Percentiles rank a stretch among this genome's conserved stretches.
phyloP scores from a whole-genome alignment of 2,113 vertebrate species.

The Catagonus wagneri region DNA sequence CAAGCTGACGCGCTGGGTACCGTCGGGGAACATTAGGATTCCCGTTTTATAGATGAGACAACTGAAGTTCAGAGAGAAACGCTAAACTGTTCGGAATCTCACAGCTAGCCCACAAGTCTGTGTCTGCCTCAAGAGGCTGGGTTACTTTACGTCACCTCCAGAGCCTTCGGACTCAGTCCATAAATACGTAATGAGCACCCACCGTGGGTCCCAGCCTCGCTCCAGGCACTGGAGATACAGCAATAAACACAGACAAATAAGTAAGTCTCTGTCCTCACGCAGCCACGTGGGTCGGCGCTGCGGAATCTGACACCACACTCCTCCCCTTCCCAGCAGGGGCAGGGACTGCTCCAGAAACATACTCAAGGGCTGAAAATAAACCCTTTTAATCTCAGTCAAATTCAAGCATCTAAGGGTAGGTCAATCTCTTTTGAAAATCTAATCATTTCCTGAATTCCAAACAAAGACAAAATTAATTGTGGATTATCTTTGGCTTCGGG shows the following conservation, averaged over 20 bases:
- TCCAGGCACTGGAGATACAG: background rate
- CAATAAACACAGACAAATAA: background rate
- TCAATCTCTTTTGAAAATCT: slow-evolving; percentile 66
- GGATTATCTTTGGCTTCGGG: slow-evolving; percentile 34
- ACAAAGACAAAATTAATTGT: slow-evolving; percentile 72
- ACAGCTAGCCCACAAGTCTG: background rate
- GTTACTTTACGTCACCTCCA: background rate
- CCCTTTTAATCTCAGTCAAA: slow-evolving; percentile 60
- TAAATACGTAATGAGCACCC: background rate
- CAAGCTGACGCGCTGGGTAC: background rate
- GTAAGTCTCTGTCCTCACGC: accelerated
- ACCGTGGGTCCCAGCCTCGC: background rate
- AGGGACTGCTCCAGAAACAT: background rate
- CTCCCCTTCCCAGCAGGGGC: background rate
- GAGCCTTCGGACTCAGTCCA: background rate
- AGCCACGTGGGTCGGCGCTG: accelerated
- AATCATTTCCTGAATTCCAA: slow-evolving; percentile 74
- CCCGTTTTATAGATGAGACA: background rate
- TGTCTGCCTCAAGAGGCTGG: background rate
- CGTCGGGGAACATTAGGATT: background rate
- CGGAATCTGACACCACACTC: background rate
- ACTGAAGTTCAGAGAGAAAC: background rate
- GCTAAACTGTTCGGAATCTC: background rate
- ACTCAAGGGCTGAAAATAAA: background rate
- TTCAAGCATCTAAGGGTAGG: slow-evolving; percentile 51